These are phyloP conservation scores for Synergus japonicus DNA, from an alignment of 2,888 invertebrate species.

Conservation along the genomic window DNA sequence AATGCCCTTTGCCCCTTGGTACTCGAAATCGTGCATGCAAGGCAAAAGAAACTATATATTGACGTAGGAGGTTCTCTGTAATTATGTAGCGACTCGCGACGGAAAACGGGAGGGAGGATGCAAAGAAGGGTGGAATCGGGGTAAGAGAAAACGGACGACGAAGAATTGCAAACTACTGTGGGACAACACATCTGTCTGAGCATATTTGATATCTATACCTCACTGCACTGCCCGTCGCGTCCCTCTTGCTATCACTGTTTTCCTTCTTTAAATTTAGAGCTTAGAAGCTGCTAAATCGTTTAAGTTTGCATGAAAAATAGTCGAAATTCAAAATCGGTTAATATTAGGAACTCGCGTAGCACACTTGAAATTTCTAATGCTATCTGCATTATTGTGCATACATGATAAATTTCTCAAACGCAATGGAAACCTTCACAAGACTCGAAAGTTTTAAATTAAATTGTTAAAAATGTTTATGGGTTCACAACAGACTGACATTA, in stretches of 20 bases:
- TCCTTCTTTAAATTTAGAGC: slow-evolving; percentile 47
- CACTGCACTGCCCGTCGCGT: slow-evolving; percentile 48
- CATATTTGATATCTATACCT: slow-evolving; percentile 73
- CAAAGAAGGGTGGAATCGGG: slow-evolving; percentile 46
- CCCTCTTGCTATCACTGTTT: slow-evolving; percentile 23
- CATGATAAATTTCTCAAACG: no score
- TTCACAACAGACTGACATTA: no score
- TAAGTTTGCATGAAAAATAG: no score
- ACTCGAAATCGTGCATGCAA: slow-evolving; percentile 40
- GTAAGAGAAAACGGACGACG: slow-evolving; percentile 60
- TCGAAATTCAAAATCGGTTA: no score
- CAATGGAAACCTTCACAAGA: no score
- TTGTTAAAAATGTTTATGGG: no score
- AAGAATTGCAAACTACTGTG: slow-evolving; percentile 76
- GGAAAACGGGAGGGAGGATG: slow-evolving; percentile 46
- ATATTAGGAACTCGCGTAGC: no score
- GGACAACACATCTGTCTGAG: slow-evolving; percentile 75
- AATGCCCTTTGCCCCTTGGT: slow-evolving; percentile 10
- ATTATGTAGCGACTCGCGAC: slow-evolving; percentile 58
- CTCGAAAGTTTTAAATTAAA: no score
- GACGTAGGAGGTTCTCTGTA: slow-evolving; percentile 58
- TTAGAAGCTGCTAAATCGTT: neutral
- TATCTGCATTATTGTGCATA: no score
- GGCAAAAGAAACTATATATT: slow-evolving; percentile 52
- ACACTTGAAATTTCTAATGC: no score